phyloP scores from a whole-genome alignment of 2,797 vertebrate genomes.

The Austrolebias charrua region DNA sequence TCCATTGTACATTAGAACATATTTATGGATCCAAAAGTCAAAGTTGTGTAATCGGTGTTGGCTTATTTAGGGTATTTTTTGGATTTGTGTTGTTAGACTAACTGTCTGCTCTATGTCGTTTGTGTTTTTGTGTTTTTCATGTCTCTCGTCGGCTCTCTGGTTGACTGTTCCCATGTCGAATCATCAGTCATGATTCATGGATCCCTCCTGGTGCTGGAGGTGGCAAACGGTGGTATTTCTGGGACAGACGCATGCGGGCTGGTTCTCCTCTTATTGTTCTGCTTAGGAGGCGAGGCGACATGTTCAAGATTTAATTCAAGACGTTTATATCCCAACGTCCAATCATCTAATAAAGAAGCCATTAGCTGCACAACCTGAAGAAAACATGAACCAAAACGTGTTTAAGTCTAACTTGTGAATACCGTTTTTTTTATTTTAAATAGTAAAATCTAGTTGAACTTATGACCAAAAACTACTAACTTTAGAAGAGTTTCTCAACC shows the following conservation, averaged over 20 bases:
- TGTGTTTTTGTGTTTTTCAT: slow-evolving; percentile 20
- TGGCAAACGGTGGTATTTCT: slow-evolving; percentile 54
- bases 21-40: too few species aligned
- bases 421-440: too few species aligned
- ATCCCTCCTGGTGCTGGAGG: slow-evolving; percentile 7
- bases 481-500: too few species aligned
- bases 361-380: too few species aligned
- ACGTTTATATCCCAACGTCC: slow-evolving; percentile 50
- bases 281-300: slow-evolving; percentile 6
- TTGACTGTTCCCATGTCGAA: slow-evolving; percentile 36
- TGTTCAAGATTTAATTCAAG: neutral
- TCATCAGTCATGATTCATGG: slow-evolving; percentile 51
- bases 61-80: neutral
- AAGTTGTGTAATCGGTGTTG: neutral
- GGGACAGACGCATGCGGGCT: slow-evolving; percentile 33
- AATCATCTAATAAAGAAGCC: neutral
- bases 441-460: too few species aligned
- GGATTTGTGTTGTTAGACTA: too few species aligned
- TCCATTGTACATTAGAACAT: neutral
- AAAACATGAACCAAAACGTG: too few species aligned
- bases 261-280: slow-evolving; percentile 51
- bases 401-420: too few species aligned
- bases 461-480: too few species aligned
- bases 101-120: neutral
- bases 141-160: slow-evolving; percentile 17